Percentiles rank a stretch among this genome's conserved stretches.
Evolutionary conservation across 2,113 vertebrate species (phyloP).

Genomic region (Tympanuchus pallidicinctus): DNA sequence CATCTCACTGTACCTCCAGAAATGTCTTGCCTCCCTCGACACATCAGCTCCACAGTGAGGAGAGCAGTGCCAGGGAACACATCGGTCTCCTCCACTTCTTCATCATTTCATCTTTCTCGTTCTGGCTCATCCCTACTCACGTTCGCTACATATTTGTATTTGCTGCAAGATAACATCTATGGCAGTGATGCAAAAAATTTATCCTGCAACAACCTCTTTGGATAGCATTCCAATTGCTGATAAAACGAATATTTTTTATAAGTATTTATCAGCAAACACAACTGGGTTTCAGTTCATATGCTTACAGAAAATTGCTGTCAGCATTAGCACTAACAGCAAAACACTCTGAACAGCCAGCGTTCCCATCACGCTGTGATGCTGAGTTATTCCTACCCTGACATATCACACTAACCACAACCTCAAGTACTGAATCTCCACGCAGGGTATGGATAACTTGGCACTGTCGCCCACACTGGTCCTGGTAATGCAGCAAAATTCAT

Average conservation of each 20-base stretch:
- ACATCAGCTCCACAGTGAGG: neutral
- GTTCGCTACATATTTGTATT: neutral
- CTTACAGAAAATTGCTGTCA: neutral
- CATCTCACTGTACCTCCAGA: neutral
- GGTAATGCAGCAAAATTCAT: constrained; percentile 11
- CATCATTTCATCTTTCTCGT: neutral
- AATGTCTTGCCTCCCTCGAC: neutral
- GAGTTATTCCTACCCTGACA: neutral
- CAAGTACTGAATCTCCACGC: neutral
- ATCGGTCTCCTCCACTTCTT: neutral
- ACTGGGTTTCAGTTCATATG: neutral
- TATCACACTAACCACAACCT: neutral
- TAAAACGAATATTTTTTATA: neutral
- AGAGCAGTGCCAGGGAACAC: neutral
- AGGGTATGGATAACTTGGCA: neutral
- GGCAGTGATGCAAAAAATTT: neutral
- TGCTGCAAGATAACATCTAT: neutral
- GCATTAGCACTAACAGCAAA: neutral
- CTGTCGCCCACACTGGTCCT: neutral
- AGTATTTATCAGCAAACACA: neutral
- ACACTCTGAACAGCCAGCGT: neutral
- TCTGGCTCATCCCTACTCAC: neutral
- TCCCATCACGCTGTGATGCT: neutral
- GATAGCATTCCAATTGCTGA: neutral
- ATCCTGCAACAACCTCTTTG: neutral